Evolutionary conservation across 2,113 vertebrate genomes (phyloP).

Genomic region (Chitala chitala): DNA sequence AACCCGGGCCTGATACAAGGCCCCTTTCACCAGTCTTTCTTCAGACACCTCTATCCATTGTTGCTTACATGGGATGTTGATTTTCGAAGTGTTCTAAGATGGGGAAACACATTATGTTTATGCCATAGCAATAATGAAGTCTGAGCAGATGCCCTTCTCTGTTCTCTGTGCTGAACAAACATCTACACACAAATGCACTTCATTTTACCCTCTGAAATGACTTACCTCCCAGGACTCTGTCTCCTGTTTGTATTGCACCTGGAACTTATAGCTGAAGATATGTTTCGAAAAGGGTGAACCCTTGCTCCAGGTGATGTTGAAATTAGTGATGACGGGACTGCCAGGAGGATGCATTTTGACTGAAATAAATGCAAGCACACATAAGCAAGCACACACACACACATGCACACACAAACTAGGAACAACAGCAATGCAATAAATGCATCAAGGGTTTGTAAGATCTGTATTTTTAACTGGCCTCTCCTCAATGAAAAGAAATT

Average conservation of each 20-base stretch:
- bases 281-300: accelerated
- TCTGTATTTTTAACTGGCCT: background rate
- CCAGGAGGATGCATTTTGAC: conserved; percentile 17
- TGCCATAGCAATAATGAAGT: too few relatives aligned
- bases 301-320: conserved; percentile 7
- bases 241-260: conserved; percentile 45
- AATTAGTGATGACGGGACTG: background rate
- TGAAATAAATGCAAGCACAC: background rate
- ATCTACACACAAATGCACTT: background rate
- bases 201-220: background rate
- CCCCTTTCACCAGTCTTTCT: conserved; percentile 1
- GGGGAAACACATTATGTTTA: background rate
- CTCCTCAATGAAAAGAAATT: background rate
- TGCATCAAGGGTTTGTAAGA: background rate
- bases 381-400: background rate
- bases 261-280: conserved; percentile 1
- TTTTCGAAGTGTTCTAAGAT: background rate
- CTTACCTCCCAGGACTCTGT: conserved; percentile 45
- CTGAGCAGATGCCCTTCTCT: too few relatives aligned
- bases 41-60: background rate
- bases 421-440: background rate
- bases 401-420: background rate
- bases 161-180: background rate
- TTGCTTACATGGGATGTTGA: too few relatives aligned
- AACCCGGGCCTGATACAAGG: conserved; percentile 42